Evolutionary conservation across 2,113 vertebrate species (phyloP).

Genomic region (Vanacampus margaritifer): DNA sequence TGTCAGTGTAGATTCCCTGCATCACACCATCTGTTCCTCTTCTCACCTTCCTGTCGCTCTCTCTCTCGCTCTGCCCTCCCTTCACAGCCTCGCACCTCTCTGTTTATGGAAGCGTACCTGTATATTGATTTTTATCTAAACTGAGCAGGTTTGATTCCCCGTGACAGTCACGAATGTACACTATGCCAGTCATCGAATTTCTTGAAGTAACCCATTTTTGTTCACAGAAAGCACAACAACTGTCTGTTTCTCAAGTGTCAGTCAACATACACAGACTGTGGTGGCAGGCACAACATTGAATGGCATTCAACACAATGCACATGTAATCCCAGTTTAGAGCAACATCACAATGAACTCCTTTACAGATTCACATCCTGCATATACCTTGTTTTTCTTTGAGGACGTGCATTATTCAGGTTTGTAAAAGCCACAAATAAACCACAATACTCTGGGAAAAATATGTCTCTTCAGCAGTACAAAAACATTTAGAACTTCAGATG

Average conservation of each 20-base stretch:
- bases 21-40: constrained; percentile 70
- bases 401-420: not conserved
- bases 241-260: constrained; percentile 31
- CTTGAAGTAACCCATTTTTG: constrained; percentile 47
- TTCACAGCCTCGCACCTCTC: constrained; percentile 42
- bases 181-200: constrained; percentile 60
- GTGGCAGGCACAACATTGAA: not conserved
- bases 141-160: constrained; percentile 66
- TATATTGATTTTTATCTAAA: constrained; percentile 54
- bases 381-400: not conserved
- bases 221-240: constrained; percentile 45
- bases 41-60: constrained; percentile 61
- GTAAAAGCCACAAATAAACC: not conserved
- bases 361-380: not conserved
- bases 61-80: constrained; percentile 23
- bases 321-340: not conserved
- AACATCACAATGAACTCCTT: not conserved
- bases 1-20: constrained; percentile 48
- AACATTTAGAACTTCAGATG: too few species aligned
- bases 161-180: constrained; percentile 41
- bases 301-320: not conserved
- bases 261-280: constrained; percentile 23
- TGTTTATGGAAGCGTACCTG: constrained; percentile 57
- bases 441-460: not conserved
- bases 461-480: too few species aligned